Base-by-base conservation (phyloP, 1,140 invertebrate genomes). In the Hyles vespertilio region DNA sequence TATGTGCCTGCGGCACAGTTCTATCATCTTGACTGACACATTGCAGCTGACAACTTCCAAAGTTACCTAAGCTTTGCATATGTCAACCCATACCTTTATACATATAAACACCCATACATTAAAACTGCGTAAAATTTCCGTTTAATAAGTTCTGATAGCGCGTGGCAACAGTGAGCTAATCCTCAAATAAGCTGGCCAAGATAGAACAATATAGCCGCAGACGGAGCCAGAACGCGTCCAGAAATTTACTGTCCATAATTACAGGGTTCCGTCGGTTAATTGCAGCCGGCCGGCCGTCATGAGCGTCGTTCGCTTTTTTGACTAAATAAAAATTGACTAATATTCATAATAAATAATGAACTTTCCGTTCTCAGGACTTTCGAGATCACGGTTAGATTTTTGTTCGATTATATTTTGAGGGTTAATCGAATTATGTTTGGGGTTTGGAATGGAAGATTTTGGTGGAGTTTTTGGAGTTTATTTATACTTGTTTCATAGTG, bases 161-260 rank as follows among this genome's bases (percentile, higher is more conserved):
- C 64, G 50, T 63, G 51, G 61, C 61, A 63, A 59, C 62, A 63
- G 53, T 61, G 67, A 70, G 70, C 69, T 83, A 79, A 82, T 81
- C 80, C 69, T 62, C 57, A 69, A 70, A 65, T 22, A 69, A 63
- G 53, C 61, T 46, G 59, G 58, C 64, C 69, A 22, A 77, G 79
- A 86, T 85, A 88, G 79, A 87, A 84, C 79, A 83, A 81, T 83
- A 82, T 75, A 78, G 69, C 57, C 49, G 59, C 61, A 66, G 63
- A 61, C 61, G 67, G 67, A 66, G 71, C 70, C 75, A 76, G 74
- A 73, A 75, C 70, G 71, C 73, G 75, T 83, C 82, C 84, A 83
- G 87, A 89, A 89, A 90, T 90, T 89, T 90, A 90, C 87, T 84
- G 87, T 75, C 83, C 87, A 84, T 90, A 89, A 89, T 89, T 89